phyloP scores from a whole-genome alignment of 1,140 invertebrate genomes.

The Pogonognathellus flavescens region DNA sequence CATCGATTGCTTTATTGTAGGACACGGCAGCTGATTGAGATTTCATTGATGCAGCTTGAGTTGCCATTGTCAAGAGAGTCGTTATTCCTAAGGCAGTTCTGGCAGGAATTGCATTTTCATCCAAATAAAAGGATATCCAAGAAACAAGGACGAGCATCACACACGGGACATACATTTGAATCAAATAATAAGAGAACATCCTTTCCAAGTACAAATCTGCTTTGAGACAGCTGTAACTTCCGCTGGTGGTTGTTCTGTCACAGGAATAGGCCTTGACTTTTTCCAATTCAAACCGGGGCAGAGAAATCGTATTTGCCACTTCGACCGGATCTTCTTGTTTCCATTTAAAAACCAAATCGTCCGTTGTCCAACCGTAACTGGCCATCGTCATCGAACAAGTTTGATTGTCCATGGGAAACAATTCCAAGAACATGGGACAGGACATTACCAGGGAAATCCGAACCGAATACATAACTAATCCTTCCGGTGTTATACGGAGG shows the following conservation, averaged over 20 bases:
- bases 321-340: conserved; percentile 94
- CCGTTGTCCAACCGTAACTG: conserved; percentile 89
- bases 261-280: conserved; percentile 94
- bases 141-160: too few relatives aligned
- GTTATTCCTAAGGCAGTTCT: not conserved
- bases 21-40: not conserved
- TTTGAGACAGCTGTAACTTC: conserved; percentile 72
- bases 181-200: not conserved
- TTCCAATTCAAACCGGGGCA: conserved; percentile 92
- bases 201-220: conserved; percentile 71
- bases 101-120: not conserved
- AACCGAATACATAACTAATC: not conserved
- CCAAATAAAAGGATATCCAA: not conserved
- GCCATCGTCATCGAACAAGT: conserved; percentile 52
- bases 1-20: conserved; percentile 72
- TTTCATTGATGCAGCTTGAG: not conserved
- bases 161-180: too few relatives aligned
- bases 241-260: conserved; percentile 85
- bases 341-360: conserved; percentile 94
- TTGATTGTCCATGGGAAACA: conserved; percentile 58
- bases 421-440: conserved; percentile 51
- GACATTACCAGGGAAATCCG: conserved; percentile 53
- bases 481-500: not conserved
- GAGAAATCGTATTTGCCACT: conserved; percentile 85
- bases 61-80: not conserved